phyloP scores from a whole-genome alignment of 2,888 invertebrate species.

The Plusia festucae region DNA sequence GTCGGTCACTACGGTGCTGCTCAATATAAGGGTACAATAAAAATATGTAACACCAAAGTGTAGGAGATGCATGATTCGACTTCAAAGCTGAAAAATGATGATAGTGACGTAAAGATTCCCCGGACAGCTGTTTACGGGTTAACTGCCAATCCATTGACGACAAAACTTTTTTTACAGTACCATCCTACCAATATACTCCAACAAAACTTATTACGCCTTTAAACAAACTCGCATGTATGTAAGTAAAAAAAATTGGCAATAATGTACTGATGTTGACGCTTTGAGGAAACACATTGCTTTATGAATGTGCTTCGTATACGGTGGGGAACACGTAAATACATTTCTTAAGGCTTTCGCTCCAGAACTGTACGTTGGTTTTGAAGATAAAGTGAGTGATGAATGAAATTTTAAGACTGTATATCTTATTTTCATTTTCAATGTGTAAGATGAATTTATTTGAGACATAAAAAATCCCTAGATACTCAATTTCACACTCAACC shows the following conservation, averaged over 20 bases:
- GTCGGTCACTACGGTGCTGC: too few species aligned
- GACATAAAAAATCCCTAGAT: too few species aligned
- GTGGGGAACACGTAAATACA: constrained; percentile 33
- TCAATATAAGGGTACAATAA: too few species aligned
- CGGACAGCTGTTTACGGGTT: background rate
- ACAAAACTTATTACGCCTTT: background rate
- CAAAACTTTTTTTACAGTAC: background rate
- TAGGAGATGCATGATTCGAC: too few species aligned
- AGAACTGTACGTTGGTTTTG: constrained; percentile 22
- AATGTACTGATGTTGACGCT: constrained; percentile 18
- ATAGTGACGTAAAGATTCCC: background rate
- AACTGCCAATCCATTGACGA: background rate
- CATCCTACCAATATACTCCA: background rate
- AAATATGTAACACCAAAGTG: too few species aligned
- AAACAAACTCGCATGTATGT: background rate
- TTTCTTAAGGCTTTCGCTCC: constrained; percentile 41
- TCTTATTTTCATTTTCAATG: too few species aligned
- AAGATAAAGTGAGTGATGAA: background rate
- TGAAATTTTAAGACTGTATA: background rate
- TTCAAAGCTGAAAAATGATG: background rate
- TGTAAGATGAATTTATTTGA: too few species aligned
- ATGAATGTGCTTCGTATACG: constrained; percentile 9
- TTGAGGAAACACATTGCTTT: constrained; percentile 9
- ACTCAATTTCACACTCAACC: too few species aligned
- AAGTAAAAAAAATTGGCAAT: constrained; percentile 23